Conservation (phyloP, 2,797 vertebrate species). For the Chelon auratus region DNA sequence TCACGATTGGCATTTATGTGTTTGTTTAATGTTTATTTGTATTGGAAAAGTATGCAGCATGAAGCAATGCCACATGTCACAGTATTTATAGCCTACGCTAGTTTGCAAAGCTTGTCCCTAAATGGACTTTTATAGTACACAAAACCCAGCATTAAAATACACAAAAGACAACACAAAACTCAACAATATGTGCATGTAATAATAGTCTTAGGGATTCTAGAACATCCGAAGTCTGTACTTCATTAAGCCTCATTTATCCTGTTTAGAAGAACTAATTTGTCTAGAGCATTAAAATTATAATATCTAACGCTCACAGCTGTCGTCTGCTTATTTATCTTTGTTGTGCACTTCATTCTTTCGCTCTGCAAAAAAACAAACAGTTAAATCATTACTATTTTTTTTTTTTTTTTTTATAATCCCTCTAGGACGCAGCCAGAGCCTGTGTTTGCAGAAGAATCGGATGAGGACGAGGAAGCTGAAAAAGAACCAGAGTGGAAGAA, state of each 20-base stretch:
- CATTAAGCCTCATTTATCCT: neutral
- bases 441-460: conserved; percentile 93
- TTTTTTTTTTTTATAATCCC: conserved; percentile 26
- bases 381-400: conserved; percentile 23
- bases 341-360: conserved; percentile 33
- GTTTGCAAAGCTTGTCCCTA: neutral
- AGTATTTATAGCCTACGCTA: neutral
- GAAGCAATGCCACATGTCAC: neutral
- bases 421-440: conserved; percentile 94
- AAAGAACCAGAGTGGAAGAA: conserved; percentile 99
- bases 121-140: neutral
- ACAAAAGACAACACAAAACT: neutral
- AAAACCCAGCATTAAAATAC: neutral
- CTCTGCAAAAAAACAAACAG: conserved; percentile 28
- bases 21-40: conserved; percentile 6
- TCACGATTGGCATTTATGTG: conserved; percentile 5
- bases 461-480: conserved; percentile 93
- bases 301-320: conserved; percentile 21
- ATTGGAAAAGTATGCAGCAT: neutral
- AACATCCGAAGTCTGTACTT: conserved; percentile 8
- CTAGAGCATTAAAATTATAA: neutral
- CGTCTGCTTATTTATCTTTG: conserved; percentile 47
- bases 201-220: neutral
- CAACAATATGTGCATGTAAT: neutral
- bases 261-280: neutral